Conservation (phyloP, 2,797 vertebrate species). For the Poeciliopsis turneri region DNA sequence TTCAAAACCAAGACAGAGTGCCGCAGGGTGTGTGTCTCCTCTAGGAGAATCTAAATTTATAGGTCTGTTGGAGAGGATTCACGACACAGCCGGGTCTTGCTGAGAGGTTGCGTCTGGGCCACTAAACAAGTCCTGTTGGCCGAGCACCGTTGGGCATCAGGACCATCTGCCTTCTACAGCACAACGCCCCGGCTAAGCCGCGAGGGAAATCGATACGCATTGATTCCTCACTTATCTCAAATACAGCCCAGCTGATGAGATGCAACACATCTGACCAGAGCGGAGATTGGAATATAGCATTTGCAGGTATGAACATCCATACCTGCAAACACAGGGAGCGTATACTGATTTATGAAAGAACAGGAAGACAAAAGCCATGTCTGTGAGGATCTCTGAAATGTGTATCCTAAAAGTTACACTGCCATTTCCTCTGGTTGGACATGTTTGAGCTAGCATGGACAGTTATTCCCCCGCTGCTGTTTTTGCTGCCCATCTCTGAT, state of each 20-base stretch:
- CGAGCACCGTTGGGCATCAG: conserved; percentile 28
- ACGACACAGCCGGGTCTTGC: conserved; percentile 63
- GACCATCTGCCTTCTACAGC: conserved; percentile 62
- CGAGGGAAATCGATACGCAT: conserved; percentile 65
- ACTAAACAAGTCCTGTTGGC: conserved; percentile 58
- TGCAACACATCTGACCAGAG: conserved; percentile 51
- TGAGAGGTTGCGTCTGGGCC: conserved; percentile 65
- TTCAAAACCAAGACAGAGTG: conserved; percentile 8
- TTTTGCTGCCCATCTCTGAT: conserved; percentile 33
- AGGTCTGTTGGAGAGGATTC: conserved; percentile 42
- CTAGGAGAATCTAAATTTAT: conserved; percentile 54
- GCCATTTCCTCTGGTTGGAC: conserved; percentile 24
- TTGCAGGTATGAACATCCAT: background rate
- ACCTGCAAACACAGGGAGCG: background rate
- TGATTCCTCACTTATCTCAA: conserved; percentile 73
- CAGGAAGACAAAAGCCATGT: conserved; percentile 9
- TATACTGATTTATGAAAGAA: background rate
- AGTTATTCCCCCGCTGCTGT: conserved; percentile 26
- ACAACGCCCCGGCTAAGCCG: conserved; percentile 24
- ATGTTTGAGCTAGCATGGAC: conserved; percentile 43
- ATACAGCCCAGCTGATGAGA: conserved; percentile 58
- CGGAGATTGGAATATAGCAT: background rate
- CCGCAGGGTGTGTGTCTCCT: conserved; percentile 20
- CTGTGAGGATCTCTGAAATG: conserved; percentile 19
- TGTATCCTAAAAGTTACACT: conserved; percentile 6